Conservation (phyloP, 2,113 vertebrate species). For the Epinephelus cyanopodus region DNA sequence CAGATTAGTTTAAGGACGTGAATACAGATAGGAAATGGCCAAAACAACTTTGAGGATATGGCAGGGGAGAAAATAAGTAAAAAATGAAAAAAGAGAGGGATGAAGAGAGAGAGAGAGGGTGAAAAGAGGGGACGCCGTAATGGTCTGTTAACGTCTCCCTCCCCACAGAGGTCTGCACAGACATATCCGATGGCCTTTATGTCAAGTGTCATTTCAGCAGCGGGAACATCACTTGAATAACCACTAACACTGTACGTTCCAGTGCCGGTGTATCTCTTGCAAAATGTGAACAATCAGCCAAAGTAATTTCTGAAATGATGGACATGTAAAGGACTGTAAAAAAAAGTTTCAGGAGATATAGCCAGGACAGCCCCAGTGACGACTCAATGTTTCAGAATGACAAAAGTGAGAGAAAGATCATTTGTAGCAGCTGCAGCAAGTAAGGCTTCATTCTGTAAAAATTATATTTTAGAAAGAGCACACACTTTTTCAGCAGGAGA, state of each 20-base stretch:
- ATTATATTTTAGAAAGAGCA: too few relatives aligned
- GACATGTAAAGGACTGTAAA: not conserved
- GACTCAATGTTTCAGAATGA: not conserved
- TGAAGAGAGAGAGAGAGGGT: not conserved
- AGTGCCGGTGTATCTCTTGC: not conserved
- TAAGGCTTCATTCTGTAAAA: not conserved
- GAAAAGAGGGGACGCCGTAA: not conserved
- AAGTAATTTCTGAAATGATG: conserved; percentile 17
- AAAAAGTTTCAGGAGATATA: conserved; percentile 21
- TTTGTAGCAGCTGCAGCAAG: not conserved
- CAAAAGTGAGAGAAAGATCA: not conserved
- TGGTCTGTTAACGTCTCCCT: conserved; percentile 54
- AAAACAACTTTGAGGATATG: conserved; percentile 66
- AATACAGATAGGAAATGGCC: conserved; percentile 78
- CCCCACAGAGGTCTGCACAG: conserved; percentile 32
- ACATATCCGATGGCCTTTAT: conserved; percentile 28
- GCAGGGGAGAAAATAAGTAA: conserved; percentile 68
- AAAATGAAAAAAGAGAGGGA: conserved; percentile 53
- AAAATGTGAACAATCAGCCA: conserved; percentile 26
- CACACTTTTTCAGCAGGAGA: too few relatives aligned
- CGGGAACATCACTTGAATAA: conserved; percentile 42
- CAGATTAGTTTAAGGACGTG: conserved; percentile 82
- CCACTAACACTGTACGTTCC: conserved; percentile 18
- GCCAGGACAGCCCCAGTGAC: not conserved
- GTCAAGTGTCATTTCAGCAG: conserved; percentile 52